Conservation (phyloP, 2,888 invertebrate species). For the Volucella inanis region DNA sequence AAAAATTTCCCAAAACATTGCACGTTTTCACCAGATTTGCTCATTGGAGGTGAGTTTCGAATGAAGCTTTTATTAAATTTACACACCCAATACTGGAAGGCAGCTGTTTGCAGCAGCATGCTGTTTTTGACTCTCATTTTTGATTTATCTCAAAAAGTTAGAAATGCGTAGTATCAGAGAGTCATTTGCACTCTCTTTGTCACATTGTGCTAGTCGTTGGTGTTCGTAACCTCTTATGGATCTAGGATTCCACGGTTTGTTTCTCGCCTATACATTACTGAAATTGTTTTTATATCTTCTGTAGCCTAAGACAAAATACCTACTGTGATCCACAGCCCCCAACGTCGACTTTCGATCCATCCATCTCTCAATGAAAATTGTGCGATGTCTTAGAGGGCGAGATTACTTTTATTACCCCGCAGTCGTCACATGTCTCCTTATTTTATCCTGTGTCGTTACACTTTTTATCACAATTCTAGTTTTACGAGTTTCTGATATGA, state of each 20-base stretch:
- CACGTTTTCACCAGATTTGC: slow-evolving; percentile 32
- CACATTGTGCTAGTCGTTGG: too few species aligned
- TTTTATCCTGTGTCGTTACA: too few species aligned
- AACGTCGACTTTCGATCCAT: too few species aligned
- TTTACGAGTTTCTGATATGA: too few species aligned
- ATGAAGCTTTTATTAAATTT: slow-evolving; percentile 24
- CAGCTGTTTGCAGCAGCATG: background rate
- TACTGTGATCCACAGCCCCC: background rate
- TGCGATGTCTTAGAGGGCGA: too few species aligned
- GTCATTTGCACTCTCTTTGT: too few species aligned
- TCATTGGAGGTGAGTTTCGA: slow-evolving; percentile 44
- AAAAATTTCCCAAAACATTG: slow-evolving; percentile 53
- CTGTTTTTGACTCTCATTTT: background rate
- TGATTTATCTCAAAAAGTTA: too few species aligned
- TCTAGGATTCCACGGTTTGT: background rate
- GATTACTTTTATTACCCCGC: too few species aligned
- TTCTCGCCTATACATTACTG: slow-evolving; percentile 12
- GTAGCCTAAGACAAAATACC: background rate
- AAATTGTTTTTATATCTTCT: slow-evolving; percentile 18
- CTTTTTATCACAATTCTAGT: too few species aligned
- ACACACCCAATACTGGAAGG: slow-evolving; percentile 50
- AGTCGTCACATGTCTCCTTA: too few species aligned
- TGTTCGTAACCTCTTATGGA: background rate
- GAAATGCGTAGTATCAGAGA: too few species aligned
- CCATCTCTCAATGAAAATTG: too few species aligned